Evolutionary conservation across 2,113 vertebrate genomes (phyloP), one percentile per base, ranked within the genome.

Genomic region (Tretioscincus oriximinensis): DNA sequence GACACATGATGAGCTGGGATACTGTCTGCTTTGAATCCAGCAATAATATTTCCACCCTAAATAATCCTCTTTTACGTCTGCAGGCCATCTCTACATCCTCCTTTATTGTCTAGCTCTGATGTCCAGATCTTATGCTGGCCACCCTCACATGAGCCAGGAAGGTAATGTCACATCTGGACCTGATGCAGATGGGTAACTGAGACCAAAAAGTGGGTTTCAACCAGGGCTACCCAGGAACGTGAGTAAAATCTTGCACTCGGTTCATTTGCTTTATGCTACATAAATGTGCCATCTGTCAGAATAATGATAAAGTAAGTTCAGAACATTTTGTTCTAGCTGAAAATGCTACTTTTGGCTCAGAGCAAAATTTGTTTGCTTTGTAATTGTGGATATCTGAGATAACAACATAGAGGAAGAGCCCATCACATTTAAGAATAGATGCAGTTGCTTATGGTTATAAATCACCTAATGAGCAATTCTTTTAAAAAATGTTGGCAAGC

Each of bases 311-410:
- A 47, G 81, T 77, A 71, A 83, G 82, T 79, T 83, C 87, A 86
- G 76, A 85, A 45, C 72, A 73, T 1, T 45, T 49, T 31, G n/a
- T 90, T 84, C 66, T 85, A 6, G 69, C 83, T 78, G 79, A 47
- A 84, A 86, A 83, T 78, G 64, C 67, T 78, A 10, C 88, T 76
- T 85, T 73, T 85, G 85, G 24, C 67, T 90, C 86, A 5, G 0
- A 78, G 72, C 82, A 86, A 74, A 31, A 82, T 85, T 82, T 77
- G 69, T 87, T 89, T 74, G 78, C 80, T 90, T 91, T 89, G 81
- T 86, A 89, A 75, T 87, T 87, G 49, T 69, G 81, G 77, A 85
- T 88, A 83, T 76, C 71, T 77, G 1, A 70, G 77, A 81, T 80
- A 75, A 58, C 22, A 63, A 54, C 77, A 68, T 58, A 79, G 85